A percentile compares a stretch with the other conserved stretches of the same genome.
These are phyloP conservation scores for Limnothrissa miodon DNA, from an alignment of 2,113 vertebrate species.

Conservation along the genomic window DNA sequence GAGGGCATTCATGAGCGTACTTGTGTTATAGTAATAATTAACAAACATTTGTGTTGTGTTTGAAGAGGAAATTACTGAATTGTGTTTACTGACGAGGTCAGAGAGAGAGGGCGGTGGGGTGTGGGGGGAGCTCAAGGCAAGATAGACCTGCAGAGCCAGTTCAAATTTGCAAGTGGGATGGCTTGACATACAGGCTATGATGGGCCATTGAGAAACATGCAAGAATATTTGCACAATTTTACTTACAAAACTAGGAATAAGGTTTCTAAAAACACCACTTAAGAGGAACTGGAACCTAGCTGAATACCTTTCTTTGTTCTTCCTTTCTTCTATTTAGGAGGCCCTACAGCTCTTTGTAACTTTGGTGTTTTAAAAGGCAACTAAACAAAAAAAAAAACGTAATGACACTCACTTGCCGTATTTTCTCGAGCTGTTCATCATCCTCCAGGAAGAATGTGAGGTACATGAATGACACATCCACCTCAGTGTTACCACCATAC, in stretches of 20 bases:
- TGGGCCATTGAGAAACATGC: no score
- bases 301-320: background rate
- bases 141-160: no score
- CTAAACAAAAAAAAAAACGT: background rate
- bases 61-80: no score
- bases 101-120: no score
- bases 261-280: background rate
- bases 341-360: background rate
- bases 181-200: no score
- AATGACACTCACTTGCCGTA: constrained; percentile 78
- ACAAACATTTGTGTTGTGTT: no score
- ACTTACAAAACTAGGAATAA: background rate
- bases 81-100: no score
- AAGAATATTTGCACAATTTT: no score
- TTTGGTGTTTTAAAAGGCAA: background rate
- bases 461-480: constrained; percentile 97
- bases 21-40: no score
- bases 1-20: no score
- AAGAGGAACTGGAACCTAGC: background rate
- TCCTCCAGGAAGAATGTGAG: constrained; percentile 97
- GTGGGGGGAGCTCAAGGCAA: no score
- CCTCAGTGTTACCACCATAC: constrained; percentile 87
- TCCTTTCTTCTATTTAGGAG: background rate
- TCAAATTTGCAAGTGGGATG: no score
- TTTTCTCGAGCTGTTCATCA: constrained; percentile 87